phyloP scores from a whole-genome alignment of 1,140 invertebrate genomes.

The Anastatus disparis region DNA sequence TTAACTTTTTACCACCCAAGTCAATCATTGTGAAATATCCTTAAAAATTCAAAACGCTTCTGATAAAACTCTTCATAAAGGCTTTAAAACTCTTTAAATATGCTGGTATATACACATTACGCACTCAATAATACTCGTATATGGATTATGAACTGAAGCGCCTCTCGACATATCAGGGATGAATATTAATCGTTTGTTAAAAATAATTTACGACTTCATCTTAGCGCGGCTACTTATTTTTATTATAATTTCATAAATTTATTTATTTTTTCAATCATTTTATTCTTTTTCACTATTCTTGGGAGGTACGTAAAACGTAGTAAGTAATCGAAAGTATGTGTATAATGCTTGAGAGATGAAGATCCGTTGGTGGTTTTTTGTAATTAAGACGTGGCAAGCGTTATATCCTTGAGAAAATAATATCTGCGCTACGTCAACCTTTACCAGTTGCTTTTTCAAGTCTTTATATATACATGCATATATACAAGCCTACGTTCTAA shows the following conservation, averaged over 20 bases:
- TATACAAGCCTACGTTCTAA: slow-evolving; percentile 26
- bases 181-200: slow-evolving; percentile 36
- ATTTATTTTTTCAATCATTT: no score
- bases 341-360: no score
- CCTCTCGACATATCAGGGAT: neutral
- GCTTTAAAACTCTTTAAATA: no score
- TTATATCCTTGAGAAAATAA: slow-evolving; percentile 35
- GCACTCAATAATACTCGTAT: no score
- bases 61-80: neutral
- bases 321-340: no score
- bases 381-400: slow-evolving; percentile 33
- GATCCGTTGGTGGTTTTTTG: neutral
- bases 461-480: no score
- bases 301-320: no score
- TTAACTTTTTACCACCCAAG: neutral
- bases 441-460: neutral
- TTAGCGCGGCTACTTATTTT: no score
- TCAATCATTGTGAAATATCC: neutral
- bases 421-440: slow-evolving; percentile 36
- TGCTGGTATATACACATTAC: no score
- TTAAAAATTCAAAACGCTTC: neutral
- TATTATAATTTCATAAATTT: no score
- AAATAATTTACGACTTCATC: slow-evolving; percentile 23
- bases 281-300: no score
- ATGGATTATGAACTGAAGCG: neutral